Evolutionary conservation across 2,113 vertebrate species (phyloP).

Genomic region (Uria aalge): DNA sequence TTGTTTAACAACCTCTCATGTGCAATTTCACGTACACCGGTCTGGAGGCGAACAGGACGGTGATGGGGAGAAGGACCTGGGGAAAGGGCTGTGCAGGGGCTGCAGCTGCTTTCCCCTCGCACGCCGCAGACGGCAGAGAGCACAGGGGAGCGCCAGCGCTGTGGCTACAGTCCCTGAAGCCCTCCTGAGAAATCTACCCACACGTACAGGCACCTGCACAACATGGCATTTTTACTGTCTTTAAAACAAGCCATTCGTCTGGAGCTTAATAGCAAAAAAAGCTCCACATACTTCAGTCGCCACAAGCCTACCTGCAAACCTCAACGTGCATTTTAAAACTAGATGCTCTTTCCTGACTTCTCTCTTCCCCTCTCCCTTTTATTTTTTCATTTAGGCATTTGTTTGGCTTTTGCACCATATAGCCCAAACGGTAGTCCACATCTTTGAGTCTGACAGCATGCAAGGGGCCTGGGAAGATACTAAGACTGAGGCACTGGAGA

Average conservation of each 20-base stretch:
- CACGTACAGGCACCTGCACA: constrained; percentile 2
- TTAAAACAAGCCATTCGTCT: constrained; percentile 26
- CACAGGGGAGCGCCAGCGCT: accelerated
- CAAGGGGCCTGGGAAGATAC: background rate
- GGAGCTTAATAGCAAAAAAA: constrained; percentile 7
- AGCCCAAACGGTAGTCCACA: background rate
- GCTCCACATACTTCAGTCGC: background rate
- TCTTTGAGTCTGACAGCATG: background rate
- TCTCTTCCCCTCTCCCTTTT: background rate
- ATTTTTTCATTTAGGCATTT: background rate
- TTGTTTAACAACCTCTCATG: background rate
- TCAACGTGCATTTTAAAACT: background rate
- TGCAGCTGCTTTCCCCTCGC: background rate
- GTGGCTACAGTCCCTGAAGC: background rate
- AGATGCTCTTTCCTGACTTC: background rate
- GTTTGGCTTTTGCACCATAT: background rate
- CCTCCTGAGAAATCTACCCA: constrained; percentile 8
- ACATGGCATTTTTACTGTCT: constrained; percentile 30
- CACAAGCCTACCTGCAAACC: background rate
- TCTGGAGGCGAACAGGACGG: background rate
- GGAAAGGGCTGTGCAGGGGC: background rate
- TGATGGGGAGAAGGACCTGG: background rate
- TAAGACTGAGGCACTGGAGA: background rate
- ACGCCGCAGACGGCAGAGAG: accelerated
- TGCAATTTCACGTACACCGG: background rate